Percentiles rank a stretch among this genome's conserved stretches.
Evolutionary conservation across 2,113 vertebrate species (phyloP).

Genomic region (Lutjanus erythropterus): DNA sequence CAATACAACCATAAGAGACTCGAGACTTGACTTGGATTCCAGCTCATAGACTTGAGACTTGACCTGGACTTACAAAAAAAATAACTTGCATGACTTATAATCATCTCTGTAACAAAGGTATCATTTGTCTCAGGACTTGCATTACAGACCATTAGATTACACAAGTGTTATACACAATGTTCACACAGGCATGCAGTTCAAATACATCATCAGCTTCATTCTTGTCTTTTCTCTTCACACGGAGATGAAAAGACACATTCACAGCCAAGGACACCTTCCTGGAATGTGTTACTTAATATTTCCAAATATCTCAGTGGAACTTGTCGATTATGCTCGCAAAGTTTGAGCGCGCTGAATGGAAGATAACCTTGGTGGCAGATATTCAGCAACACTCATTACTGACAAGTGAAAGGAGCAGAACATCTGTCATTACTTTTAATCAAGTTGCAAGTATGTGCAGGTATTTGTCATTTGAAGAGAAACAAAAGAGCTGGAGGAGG

Average conservation of each 20-base stretch:
- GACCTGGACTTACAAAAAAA: too few relatives aligned
- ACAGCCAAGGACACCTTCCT: conserved; percentile 49
- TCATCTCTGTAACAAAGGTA: background rate
- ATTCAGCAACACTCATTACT: conserved; percentile 48
- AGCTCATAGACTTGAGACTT: too few relatives aligned
- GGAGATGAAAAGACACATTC: conserved; percentile 8
- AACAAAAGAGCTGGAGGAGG: conserved; percentile 4
- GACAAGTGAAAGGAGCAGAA: conserved; percentile 43
- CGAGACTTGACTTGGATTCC: too few relatives aligned
- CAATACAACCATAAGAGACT: too few relatives aligned
- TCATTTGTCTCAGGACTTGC: background rate
- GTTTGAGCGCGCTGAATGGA: conserved; percentile 21
- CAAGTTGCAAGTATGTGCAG: conserved; percentile 12
- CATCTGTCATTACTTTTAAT: conserved; percentile 59
- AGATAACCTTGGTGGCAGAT: conserved; percentile 58
- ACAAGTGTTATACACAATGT: background rate
- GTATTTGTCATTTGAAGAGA: conserved; percentile 34
- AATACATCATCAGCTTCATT: conserved; percentile 7
- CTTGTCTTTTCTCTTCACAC: background rate
- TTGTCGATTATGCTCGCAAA: conserved; percentile 5
- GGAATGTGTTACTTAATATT: conserved; percentile 30
- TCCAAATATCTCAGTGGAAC: conserved; percentile 10
- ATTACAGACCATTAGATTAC: background rate
- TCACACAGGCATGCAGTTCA: background rate
- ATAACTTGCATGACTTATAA: too few relatives aligned